Conservation (phyloP, 2,797 vertebrate species). For the Rhinogobio ventralis region DNA sequence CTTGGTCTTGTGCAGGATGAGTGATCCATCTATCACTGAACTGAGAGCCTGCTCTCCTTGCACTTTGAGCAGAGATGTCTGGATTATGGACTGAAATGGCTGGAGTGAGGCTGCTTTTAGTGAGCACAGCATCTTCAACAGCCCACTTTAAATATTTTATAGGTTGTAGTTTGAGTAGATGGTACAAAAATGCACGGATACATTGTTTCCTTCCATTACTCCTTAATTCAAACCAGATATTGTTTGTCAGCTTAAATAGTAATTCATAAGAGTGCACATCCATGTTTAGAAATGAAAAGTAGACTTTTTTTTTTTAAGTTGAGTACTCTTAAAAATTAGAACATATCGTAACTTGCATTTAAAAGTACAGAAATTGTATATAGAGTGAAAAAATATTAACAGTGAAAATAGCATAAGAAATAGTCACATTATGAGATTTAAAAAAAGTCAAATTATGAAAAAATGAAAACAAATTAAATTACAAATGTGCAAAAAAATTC, state of each 20-base stretch:
- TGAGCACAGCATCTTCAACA: conserved; percentile 19
- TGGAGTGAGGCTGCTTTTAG: conserved; percentile 18
- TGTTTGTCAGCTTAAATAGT: conserved; percentile 5
- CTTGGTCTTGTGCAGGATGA: conserved; percentile 47
- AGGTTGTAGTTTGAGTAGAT: conserved; percentile 27
- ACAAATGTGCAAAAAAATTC: neutral
- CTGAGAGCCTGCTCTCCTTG: conserved; percentile 12
- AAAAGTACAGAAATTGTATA: neutral
- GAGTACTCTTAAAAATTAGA: neutral
- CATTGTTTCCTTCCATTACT: conserved; percentile 3
- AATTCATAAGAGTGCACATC: neutral
- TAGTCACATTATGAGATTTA: neutral
- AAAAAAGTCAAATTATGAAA: neutral
- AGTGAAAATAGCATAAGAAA: neutral
- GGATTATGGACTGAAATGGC: conserved; percentile 1
- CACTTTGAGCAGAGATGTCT: conserved; percentile 21
- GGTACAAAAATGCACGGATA: neutral
- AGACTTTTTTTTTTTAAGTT: no score
- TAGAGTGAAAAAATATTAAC: no score
- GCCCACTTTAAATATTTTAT: conserved; percentile 23
- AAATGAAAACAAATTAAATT: neutral
- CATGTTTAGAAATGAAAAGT: neutral
- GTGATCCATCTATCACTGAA: conserved; percentile 45
- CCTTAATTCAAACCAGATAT: conserved; percentile 4
- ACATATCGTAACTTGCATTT: neutral